Evolutionary conservation across 2,888 invertebrate species (phyloP).

Genomic region (Noctua pronuba): DNA sequence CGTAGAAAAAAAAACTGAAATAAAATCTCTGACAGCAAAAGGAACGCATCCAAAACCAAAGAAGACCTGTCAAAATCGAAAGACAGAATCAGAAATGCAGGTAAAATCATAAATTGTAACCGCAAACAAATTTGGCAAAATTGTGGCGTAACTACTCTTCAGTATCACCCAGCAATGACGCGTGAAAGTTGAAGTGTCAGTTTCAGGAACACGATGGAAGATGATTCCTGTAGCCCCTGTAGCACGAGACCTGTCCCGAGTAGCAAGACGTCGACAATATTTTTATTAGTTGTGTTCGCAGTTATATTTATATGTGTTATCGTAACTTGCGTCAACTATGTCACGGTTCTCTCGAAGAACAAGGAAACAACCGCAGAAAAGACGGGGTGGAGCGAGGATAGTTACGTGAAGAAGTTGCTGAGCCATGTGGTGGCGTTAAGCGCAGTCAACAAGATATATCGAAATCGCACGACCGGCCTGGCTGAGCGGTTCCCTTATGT

Average conservation of each 20-base stretch:
- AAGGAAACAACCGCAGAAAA: neutral
- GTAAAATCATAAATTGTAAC: neutral
- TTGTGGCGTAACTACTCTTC: neutral
- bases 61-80: slow-evolving; percentile 10
- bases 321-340: slow-evolving; percentile 9
- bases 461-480: neutral
- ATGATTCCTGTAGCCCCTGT: neutral
- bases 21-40: neutral
- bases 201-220: neutral
- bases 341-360: neutral
- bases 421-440: neutral
- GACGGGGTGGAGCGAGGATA: too few species aligned
- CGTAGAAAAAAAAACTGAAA: neutral
- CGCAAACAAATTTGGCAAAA: neutral
- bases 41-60: slow-evolving; percentile 15
- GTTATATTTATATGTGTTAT: slow-evolving; percentile 5
- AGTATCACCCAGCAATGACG: neutral
- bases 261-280: neutral
- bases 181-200: neutral
- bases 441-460: neutral
- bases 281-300: neutral
- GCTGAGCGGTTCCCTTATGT: slow-evolving; percentile 22
- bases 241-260: too few species aligned
- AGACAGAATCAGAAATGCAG: neutral
- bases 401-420: neutral